Evolutionary conservation across 2,797 vertebrate genomes (phyloP).

Genomic region (Alfaro cultratus): DNA sequence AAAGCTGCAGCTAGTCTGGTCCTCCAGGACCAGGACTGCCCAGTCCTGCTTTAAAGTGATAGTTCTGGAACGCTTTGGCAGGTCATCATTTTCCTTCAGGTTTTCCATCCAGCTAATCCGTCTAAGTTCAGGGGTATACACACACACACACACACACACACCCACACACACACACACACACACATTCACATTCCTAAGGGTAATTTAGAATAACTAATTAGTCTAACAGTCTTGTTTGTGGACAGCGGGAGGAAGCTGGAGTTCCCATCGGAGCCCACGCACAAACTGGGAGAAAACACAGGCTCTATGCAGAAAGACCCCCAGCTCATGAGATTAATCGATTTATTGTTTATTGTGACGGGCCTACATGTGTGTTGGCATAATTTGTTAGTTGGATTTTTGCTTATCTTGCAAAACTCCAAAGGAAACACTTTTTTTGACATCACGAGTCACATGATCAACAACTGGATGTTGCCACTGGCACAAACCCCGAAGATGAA

Average conservation of each 20-base stretch:
- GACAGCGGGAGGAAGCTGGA: not conserved
- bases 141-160: too few relatives aligned
- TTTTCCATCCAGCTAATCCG: not conserved
- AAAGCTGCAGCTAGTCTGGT: too few relatives aligned
- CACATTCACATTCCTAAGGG: not conserved
- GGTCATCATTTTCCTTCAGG: not conserved
- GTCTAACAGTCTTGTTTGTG: not conserved
- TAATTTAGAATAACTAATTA: conserved; percentile 1
- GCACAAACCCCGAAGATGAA: too few relatives aligned
- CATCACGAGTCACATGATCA: too few relatives aligned
- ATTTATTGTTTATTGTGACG: too few relatives aligned
- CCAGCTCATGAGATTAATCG: not conserved
- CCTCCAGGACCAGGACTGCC: too few relatives aligned
- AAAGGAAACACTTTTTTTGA: too few relatives aligned
- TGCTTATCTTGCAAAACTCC: too few relatives aligned
- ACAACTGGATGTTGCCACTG: too few relatives aligned
- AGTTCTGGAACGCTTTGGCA: not conserved
- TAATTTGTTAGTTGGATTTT: too few relatives aligned
- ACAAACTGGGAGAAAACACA: not conserved
- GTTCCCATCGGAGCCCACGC: not conserved
- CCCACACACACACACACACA: not conserved
- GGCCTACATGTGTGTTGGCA: too few relatives aligned
- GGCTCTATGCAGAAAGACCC: not conserved
- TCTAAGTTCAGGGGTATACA: not conserved
- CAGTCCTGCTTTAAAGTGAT: not conserved